Percentiles rank a stretch among this genome's conserved stretches.
Evolutionary conservation across 2,888 invertebrate genomes (phyloP).

Genomic region (Himalopsyche kuldschensis): DNA sequence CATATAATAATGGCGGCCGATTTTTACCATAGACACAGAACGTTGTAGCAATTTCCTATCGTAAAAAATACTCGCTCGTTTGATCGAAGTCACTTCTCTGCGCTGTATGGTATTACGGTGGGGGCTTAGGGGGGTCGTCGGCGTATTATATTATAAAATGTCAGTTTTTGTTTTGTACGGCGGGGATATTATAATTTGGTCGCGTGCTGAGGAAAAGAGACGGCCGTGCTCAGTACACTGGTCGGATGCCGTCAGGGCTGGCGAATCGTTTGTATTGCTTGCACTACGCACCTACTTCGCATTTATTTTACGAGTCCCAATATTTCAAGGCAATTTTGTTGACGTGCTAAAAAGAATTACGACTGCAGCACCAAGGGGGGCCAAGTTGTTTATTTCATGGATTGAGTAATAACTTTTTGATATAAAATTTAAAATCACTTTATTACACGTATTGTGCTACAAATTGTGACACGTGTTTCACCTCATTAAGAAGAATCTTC

Average conservation of each 20-base stretch:
- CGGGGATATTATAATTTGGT: neutral
- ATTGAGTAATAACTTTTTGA: no score
- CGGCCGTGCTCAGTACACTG: neutral
- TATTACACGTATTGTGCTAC: no score
- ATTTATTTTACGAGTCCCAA: neutral
- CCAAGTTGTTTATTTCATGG: no score
- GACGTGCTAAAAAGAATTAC: no score
- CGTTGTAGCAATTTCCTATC: neutral
- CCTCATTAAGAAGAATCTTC: no score
- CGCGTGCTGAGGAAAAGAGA: neutral
- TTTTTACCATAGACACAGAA: no score
- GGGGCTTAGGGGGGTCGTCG: neutral
- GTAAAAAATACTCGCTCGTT: neutral
- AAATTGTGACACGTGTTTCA: no score
- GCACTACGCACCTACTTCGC: neutral
- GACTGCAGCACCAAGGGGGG: no score
- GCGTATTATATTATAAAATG: neutral
- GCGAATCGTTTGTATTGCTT: neutral
- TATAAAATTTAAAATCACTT: no score
- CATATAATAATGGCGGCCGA: no score
- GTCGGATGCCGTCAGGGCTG: neutral
- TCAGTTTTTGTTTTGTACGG: neutral
- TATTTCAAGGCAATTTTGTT: no score
- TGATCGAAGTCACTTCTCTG: neutral
- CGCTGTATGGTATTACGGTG: neutral